Evolutionary conservation across 2,797 vertebrate genomes (phyloP).

Genomic region (Vespertilio murinus): DNA sequence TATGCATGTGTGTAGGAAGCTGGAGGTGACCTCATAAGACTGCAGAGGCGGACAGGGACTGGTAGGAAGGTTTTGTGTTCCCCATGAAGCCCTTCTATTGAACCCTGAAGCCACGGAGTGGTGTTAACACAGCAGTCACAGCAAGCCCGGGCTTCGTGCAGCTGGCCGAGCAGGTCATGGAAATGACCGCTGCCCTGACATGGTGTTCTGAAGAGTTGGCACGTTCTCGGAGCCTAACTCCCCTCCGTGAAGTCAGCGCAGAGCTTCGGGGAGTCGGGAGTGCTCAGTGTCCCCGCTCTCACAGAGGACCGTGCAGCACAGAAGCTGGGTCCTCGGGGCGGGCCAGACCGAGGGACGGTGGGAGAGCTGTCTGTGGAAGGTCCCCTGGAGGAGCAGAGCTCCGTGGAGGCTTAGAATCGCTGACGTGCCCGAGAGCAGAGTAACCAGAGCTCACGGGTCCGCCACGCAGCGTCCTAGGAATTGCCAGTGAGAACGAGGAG

Average conservation of each 20-base stretch:
- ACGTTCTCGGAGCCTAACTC: neutral
- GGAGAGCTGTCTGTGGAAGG: slow-evolving; percentile 34
- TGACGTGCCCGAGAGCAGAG: too few relatives aligned
- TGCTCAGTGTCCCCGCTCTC: neutral
- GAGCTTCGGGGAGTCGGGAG: neutral
- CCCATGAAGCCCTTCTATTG: neutral
- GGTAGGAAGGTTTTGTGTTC: neutral
- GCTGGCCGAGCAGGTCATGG: neutral
- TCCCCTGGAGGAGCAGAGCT: slow-evolving; percentile 29
- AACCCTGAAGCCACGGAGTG: neutral
- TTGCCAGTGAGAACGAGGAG: neutral
- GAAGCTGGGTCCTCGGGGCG: neutral
- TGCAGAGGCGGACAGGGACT: too few relatives aligned
- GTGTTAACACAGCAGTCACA: neutral
- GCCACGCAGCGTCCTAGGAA: neutral
- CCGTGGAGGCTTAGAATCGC: too few relatives aligned
- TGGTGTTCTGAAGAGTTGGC: neutral
- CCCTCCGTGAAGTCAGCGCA: neutral
- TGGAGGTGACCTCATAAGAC: rapidly evolving
- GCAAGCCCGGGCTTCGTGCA: neutral
- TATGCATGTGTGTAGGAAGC: too few relatives aligned
- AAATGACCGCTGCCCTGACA: neutral
- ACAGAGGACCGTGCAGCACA: neutral
- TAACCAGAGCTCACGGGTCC: neutral
- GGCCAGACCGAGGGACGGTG: rapidly evolving